Percentiles rank a stretch among this genome's conserved stretches.
Evolutionary conservation across 1,140 invertebrate genomes (phyloP).

Genomic region (Ceratina australensis): DNA sequence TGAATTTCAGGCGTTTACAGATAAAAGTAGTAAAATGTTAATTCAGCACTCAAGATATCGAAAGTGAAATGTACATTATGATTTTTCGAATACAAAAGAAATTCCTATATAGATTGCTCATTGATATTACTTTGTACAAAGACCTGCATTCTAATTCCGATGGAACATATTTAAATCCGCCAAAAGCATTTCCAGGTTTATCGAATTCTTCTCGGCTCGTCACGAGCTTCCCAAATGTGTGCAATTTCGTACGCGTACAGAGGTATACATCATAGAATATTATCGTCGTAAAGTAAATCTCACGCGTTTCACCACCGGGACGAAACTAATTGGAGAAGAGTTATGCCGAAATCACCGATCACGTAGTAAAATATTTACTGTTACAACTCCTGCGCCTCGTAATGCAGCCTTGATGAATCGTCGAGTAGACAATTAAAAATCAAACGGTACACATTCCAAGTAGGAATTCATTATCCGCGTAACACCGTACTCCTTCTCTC

Average conservation of each 20-base stretch:
- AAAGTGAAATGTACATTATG: too few relatives aligned
- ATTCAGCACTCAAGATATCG: too few relatives aligned
- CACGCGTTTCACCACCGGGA: not conserved
- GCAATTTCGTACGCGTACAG: too few relatives aligned
- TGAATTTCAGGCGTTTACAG: too few relatives aligned
- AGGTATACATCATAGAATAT: slow-evolving; percentile 4
- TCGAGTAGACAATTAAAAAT: not conserved
- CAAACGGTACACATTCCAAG: not conserved
- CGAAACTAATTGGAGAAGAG: not conserved
- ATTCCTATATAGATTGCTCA: too few relatives aligned
- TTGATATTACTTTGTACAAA: too few relatives aligned
- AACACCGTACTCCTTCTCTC: too few relatives aligned
- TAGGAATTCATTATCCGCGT: not conserved
- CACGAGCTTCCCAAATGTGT: not conserved
- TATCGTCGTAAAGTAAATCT: not conserved
- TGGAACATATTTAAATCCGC: not conserved
- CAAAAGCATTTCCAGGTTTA: not conserved
- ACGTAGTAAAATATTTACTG: not conserved
- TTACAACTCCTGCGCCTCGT: not conserved
- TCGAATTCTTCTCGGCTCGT: not conserved
- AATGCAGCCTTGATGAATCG: not conserved
- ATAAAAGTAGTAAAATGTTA: too few relatives aligned
- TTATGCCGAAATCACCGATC: not conserved
- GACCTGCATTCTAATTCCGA: too few relatives aligned
- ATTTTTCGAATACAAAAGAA: too few relatives aligned